phyloP scores from a whole-genome alignment of 92 coral and sea anemone genomes.

The Umimayanthus chanpuru region DNA sequence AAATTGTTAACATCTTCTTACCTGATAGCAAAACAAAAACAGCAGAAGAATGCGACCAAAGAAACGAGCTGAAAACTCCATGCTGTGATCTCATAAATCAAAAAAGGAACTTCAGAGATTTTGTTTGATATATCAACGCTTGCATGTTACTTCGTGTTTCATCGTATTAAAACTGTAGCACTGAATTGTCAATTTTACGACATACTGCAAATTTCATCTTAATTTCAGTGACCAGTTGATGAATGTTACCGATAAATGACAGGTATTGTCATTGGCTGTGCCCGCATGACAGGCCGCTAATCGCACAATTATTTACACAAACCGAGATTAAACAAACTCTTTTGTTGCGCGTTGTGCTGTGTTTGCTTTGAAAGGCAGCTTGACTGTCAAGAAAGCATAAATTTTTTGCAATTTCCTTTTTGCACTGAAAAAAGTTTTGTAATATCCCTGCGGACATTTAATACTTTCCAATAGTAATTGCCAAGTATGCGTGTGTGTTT shows the following conservation, averaged over 20 bases:
- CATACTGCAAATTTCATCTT: not conserved
- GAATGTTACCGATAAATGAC: not conserved
- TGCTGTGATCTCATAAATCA: not conserved
- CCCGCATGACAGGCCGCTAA: not conserved
- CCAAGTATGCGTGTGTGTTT: no score
- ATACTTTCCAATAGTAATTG: no score
- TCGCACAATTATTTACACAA: not conserved
- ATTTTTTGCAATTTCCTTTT: slow-evolving; percentile 1
- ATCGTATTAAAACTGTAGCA: not conserved
- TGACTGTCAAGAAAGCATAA: not conserved
- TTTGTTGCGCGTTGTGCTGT: not conserved
- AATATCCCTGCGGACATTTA: not conserved
- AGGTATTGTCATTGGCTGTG: not conserved
- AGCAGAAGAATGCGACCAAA: not conserved
- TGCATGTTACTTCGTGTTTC: not conserved
- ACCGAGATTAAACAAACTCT: slow-evolving; percentile 4
- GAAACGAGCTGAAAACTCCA: not conserved
- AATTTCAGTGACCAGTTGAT: not conserved
- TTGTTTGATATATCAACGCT: not conserved
- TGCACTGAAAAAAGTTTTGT: not conserved
- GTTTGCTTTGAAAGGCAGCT: slow-evolving; percentile 4
- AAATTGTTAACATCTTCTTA: not conserved
- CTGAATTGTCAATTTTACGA: not conserved
- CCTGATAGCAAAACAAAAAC: not conserved
- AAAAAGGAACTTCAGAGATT: not conserved